Percentiles rank a stretch among this genome's conserved stretches.
These are phyloP conservation scores for Lasioglossum marginatum DNA, from an alignment of 2,888 invertebrate genomes.

Conservation along the genomic window DNA sequence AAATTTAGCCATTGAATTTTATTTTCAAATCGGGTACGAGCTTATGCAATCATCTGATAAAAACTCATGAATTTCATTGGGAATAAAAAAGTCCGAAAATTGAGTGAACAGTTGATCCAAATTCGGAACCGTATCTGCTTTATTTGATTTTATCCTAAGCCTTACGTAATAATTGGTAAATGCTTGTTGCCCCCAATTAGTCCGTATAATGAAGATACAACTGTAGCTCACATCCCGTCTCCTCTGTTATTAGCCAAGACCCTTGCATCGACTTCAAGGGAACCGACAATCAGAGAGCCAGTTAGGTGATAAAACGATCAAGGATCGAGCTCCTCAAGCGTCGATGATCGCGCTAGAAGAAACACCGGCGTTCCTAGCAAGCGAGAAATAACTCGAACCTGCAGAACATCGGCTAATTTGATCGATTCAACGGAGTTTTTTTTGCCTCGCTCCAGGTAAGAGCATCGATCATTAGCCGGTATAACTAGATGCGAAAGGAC, in stretches of 20 bases:
- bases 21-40: too few relatives aligned
- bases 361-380: neutral
- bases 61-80: neutral
- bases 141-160: neutral
- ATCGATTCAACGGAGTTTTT: constrained; percentile 10
- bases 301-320: neutral
- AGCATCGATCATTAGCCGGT: constrained; percentile 30
- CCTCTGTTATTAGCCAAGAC: neutral
- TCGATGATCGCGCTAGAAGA: neutral
- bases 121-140: neutral
- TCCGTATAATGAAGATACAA: neutral
- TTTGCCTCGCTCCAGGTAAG: neutral
- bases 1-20: too few relatives aligned
- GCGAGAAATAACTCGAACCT: neutral
- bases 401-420: neutral
- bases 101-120: too few relatives aligned
- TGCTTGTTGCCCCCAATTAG: neutral
- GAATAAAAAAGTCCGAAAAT: too few relatives aligned
- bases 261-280: neutral
- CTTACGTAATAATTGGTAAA: neutral
- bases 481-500: constrained; percentile 36
- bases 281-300: neutral
- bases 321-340: neutral
- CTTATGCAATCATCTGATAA: neutral
- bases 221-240: neutral